Percentiles rank a stretch among this genome's conserved stretches.
Evolutionary conservation across 1,140 invertebrate genomes (phyloP).

Genomic region (Aphelinus atriplicis): DNA sequence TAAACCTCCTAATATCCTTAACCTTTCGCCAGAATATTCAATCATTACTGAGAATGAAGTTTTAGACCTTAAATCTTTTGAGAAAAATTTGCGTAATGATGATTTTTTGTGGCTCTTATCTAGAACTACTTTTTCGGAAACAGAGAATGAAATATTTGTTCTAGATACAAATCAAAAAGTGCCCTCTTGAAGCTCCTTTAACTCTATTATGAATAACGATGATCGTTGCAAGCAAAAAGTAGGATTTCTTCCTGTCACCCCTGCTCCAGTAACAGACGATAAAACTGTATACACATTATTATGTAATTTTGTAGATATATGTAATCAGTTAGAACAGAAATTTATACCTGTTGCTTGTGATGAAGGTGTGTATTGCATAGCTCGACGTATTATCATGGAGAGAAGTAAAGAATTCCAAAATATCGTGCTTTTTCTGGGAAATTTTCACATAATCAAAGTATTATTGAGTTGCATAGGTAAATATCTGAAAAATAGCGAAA

Average conservation of each 20-base stretch:
- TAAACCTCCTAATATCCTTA: not conserved
- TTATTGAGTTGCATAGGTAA: slow-evolving; percentile 28
- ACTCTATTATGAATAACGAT: not conserved
- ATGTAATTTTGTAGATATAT: slow-evolving; percentile 24
- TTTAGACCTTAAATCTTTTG: not conserved
- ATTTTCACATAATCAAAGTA: slow-evolving; percentile 40
- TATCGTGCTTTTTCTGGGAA: slow-evolving; percentile 32
- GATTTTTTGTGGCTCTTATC: slow-evolving; percentile 9
- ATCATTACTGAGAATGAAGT: not conserved
- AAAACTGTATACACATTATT: slow-evolving; percentile 1
- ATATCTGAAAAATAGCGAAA: slow-evolving; percentile 36
- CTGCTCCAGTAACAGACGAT: not conserved
- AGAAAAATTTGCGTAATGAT: not conserved
- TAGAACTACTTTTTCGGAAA: not conserved
- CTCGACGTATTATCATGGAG: slow-evolving; percentile 10
- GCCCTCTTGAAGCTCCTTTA: slow-evolving; percentile 4
- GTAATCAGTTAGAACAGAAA: slow-evolving; percentile 30
- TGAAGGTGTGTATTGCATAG: slow-evolving; percentile 36
- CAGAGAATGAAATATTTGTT: not conserved
- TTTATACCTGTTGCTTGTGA: slow-evolving; percentile 31
- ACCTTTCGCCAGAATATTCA: not conserved
- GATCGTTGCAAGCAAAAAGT: not conserved
- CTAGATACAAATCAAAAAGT: not conserved
- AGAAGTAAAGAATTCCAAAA: slow-evolving; percentile 28
- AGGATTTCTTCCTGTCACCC: slow-evolving; percentile 8